Base-by-base conservation (phyloP, 2,888 invertebrate species). In the Sinelater perroti region DNA sequence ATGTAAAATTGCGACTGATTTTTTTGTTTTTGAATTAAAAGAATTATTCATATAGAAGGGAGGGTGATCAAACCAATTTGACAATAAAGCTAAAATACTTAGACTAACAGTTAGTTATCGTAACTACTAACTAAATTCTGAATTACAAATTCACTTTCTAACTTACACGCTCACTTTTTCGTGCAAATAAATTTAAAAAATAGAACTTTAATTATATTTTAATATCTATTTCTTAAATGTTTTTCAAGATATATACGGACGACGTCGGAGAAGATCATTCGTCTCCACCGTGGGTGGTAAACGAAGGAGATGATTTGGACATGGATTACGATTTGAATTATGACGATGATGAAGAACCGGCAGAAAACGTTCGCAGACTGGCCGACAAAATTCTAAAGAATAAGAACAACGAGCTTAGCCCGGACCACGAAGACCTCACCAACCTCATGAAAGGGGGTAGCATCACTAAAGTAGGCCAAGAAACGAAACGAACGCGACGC, bases 401-500 rank as follows among this genome's bases (percentile, higher is more conserved):
- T 5, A 11, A 10, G 13, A n/a, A 18, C 7, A 21, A 56, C 7
- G 59, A 58, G 2, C 31, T 40, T 10, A 62, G 54, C 28, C 51
- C 56, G 24, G 60, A 67, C 45, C 53, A 60, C 16, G 66, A 63
- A 42, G 54, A 55, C 11, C 45, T 56, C 62, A 59, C n/a, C 64
- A 70, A 5, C 69, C 65, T 14, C 67, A 69, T 56, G 70, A 71
- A 38, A 2, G 56, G 52, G 28, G 31, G 45, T 8, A 36, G 44
- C 21, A 52, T 56, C 16, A 64, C 64, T 4, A 65, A 66, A 49
- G 57, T 66, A 11, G 61, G 59, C 31, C 56, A 40, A 13, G 57
- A 65, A 18, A 35, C 36, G 13, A 52, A 14, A 18, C 75, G 80
- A 61, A 71, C 68, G 63, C 69, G 75, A 63, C 75, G 81, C 47